Base-by-base conservation (phyloP, 2,888 invertebrate species). In the Dryobotodes eremita region DNA sequence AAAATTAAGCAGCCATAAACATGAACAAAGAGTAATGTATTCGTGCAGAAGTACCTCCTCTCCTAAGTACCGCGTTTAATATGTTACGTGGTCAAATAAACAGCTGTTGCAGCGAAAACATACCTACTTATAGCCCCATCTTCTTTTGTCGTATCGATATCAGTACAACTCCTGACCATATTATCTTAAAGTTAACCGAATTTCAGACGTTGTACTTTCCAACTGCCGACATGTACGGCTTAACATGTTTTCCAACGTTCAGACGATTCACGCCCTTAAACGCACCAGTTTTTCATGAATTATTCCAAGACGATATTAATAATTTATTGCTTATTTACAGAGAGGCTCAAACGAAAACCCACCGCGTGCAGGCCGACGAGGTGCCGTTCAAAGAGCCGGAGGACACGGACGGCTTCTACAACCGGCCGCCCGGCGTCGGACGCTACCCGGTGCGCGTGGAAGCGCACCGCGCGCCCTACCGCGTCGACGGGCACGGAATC, bases 391-490 rank as follows among this genome's bases (percentile, higher is more conserved):
- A 88, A 65, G 89, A 92, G 83, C 92, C 96, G 0, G 80, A 88
- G 3, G 92, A 95, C 71, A 94, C 95, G 0, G 91, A 91, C 31
- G 96, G 95, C 8, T 96, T 96, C 92, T 96, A 96, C 93, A 95
- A 95, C 92, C 91, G 93, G 11, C 93, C 94, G 6, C 90, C 90
- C 4, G 93, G 92, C 42, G 85, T 88, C 13, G 95, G 94, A 2
- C 91, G 94, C 53, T 95, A 91, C 88, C 95, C 94, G 20, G 95
- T 95, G 42, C 89, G 90, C 1, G 92, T 92, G 31, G 91, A 94
- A 72, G 77, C 87, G 1, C 86, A 89, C 74, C 79, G 69, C 20
- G 74, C 69, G 17, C 88, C 87, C n/a, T 91, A 91, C 81, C 84
- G 82, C 66, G 81, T 88, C 48, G 83, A 90, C 64, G 79, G 82